Evolutionary conservation across 2,797 vertebrate species (phyloP), one percentile per base, ranked within the genome.

Genomic region (Perdix hodgsoniae): DNA sequence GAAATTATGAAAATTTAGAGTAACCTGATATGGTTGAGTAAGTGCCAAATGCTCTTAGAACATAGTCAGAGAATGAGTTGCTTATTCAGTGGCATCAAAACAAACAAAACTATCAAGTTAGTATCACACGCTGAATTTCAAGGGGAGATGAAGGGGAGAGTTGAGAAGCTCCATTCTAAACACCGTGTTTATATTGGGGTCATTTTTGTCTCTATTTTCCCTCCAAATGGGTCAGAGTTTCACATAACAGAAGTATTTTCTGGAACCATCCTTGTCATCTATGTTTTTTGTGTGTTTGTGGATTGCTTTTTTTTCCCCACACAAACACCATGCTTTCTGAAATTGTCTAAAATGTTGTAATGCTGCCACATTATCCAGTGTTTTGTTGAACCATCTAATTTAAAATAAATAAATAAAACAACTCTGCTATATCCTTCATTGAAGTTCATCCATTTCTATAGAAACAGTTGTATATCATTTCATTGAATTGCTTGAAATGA

Each of bases 381-480:
- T 82, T 87, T 89, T 65, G 12, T 69, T 82, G 79, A 39, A 29
- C 40, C 29, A 50, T 14, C 4, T 75, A 56, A 19, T 56, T 31
- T 7, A 21, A 56, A n/a, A 17, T 10, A 18, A 54, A 31, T 31
- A 18, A 56, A 31, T 11, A 56, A 54, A 31, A 18, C 52, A 31
- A n/a, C 29, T 31, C 33, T 60, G 23, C 9, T 82, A 31, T 66
- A 86, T 44, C 40, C 21, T 78, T 33, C 64, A 82, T 57, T 82
- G 44, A 83, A 83, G 49, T 23, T n/a, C 54, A 69, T 61, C 49
- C 76, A 86, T 94, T 88, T 59, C 90, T 84, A 93, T 65, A 94
- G 86, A 74, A 95, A 90, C 66, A 70, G 52, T 39, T 88, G 17
- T 27, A 71, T 8, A 71, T 40, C 2, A 78, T 82, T 67, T 69